A percentile compares a stretch with the other conserved stretches of the same genome.
Evolutionary conservation across 2,113 vertebrate genomes (phyloP).

Genomic region (Hippolais icterina): DNA sequence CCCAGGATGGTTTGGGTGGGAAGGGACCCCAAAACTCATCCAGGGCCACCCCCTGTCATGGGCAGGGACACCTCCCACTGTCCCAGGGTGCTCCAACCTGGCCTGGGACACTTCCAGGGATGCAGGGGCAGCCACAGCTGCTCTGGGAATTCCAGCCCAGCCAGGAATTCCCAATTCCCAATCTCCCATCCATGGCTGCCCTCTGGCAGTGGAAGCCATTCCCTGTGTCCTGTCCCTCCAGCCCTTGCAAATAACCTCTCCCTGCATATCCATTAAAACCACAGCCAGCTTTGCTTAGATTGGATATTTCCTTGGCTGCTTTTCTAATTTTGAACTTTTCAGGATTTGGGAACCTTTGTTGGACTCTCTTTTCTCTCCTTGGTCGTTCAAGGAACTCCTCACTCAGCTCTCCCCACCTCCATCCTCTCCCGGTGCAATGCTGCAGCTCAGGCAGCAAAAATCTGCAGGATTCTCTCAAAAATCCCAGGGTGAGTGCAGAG

Average conservation of each 20-base stretch:
- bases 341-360: background rate
- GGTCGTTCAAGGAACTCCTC: background rate
- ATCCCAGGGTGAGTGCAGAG: accelerated
- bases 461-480: background rate
- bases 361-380: background rate
- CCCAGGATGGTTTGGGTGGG: background rate
- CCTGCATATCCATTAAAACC: background rate
- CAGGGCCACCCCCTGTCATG: too few species aligned
- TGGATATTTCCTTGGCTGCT: background rate
- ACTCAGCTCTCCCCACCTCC: background rate
- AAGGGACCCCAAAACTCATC: background rate
- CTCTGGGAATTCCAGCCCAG: background rate
- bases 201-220: background rate
- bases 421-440: background rate
- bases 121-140: background rate
- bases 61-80: background rate
- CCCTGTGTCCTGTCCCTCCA: background rate
- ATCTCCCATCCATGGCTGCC: accelerated
- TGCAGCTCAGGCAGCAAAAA: background rate
- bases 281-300: background rate
- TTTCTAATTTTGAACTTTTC: background rate
- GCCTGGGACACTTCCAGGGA: background rate
- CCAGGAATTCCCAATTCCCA: background rate
- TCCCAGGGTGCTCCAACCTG: background rate
- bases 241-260: background rate